Conservation (phyloP, 2,113 vertebrate genomes). For the Oncorhynchus keta region DNA sequence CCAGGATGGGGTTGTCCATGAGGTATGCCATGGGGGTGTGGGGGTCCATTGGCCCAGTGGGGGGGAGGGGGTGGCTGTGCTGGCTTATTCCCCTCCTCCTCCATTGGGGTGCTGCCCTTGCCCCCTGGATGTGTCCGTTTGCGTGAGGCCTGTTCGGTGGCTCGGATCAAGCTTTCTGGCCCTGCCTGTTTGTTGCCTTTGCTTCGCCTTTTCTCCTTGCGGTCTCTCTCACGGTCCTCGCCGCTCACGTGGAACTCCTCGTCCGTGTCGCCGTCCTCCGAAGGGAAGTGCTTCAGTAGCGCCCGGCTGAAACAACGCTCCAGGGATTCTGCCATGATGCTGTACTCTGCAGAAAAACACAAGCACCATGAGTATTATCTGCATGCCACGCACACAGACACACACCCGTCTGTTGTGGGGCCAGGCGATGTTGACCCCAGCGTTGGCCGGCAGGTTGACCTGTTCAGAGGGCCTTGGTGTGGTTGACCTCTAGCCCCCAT, state of each 20-base stretch:
- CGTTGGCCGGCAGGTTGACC: constrained; percentile 42
- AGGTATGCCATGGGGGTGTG: constrained; percentile 65
- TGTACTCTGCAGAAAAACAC: constrained; percentile 82
- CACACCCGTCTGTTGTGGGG: constrained; percentile 28
- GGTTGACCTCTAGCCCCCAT: constrained; percentile 54
- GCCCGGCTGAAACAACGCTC: constrained; percentile 94
- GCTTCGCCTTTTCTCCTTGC: constrained; percentile 84
- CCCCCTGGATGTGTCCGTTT: constrained; percentile 72
- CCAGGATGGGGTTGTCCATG: constrained; percentile 55
- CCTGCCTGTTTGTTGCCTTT: constrained; percentile 71
- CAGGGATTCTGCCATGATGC: constrained; percentile 93
- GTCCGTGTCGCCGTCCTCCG: constrained; percentile 95
- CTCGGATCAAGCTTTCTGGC: constrained; percentile 76
- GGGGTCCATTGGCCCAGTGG: constrained; percentile 64
- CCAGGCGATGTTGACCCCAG: constrained; percentile 1
- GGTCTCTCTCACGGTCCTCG: constrained; percentile 78
- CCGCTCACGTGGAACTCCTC: constrained; percentile 89
- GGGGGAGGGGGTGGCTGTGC: constrained; percentile 50
- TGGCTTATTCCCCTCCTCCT: constrained; percentile 49
- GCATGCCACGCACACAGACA: background rate
- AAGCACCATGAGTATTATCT: background rate
- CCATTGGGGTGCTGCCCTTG: constrained; percentile 61
- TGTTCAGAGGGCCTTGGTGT: constrained; percentile 63
- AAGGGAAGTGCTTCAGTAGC: constrained; percentile 92
- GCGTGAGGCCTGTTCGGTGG: constrained; percentile 75